These are phyloP conservation scores for Hetaerina titia DNA, from an alignment of 2,888 invertebrate genomes.

Conservation along the genomic window DNA sequence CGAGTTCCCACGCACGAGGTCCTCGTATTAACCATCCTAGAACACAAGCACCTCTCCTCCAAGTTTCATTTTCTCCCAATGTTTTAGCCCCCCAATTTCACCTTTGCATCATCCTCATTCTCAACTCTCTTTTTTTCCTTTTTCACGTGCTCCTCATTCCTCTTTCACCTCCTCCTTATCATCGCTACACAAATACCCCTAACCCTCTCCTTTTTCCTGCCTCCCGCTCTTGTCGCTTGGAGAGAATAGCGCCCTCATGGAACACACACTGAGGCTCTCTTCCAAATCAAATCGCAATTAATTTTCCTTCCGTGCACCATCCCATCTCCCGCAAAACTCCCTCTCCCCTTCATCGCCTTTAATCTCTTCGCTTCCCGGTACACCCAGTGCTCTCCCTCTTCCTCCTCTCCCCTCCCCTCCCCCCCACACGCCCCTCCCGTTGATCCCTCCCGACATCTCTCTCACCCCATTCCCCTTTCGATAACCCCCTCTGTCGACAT, in stretches of 20 bases:
- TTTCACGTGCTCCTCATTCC: too few relatives aligned
- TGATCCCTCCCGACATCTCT: neutral
- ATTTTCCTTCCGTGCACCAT: slow-evolving; percentile 35
- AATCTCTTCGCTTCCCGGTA: neutral
- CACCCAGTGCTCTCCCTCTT: neutral
- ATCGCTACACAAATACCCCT: neutral
- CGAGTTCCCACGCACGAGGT: too few relatives aligned
- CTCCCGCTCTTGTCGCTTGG: neutral
- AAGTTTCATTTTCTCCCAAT: neutral
- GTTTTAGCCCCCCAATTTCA: neutral
- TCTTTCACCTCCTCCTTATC: neutral
- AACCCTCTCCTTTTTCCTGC: neutral
- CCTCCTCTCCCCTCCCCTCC: neutral
- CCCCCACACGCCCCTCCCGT: neutral
- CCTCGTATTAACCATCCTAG: neutral
- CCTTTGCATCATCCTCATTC: neutral
- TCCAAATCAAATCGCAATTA: slow-evolving; percentile 53
- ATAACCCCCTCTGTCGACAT: neutral
- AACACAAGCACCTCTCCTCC: neutral
- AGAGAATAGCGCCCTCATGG: neutral
- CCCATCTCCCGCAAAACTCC: neutral
- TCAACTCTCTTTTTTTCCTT: too few relatives aligned
- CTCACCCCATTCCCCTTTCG: neutral
- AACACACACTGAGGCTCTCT: slow-evolving; percentile 2
- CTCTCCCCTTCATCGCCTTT: neutral